Evolutionary conservation across 30 jellyfish, hydroid and myxozoan genomes (phyloP).

Genomic region (Rhopilema esculentum): DNA sequence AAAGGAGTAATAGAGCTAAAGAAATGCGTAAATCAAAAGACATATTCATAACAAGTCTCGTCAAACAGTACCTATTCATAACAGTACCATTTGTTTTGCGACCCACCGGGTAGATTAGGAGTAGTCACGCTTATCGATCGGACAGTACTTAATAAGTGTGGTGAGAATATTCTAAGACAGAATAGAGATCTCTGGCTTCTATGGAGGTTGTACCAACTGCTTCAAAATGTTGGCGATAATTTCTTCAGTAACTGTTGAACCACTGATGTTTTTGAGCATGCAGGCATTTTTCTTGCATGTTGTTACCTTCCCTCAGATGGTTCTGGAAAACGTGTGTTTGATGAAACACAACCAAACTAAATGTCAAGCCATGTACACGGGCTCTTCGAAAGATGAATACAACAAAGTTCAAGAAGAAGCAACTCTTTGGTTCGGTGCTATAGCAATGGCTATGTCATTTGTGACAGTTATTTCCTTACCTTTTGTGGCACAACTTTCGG

Average conservation of each 20-base stretch:
- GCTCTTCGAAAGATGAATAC: slow-evolving; percentile 18
- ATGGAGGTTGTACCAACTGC: no score
- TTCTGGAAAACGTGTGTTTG: slow-evolving; percentile 36
- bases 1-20: no score
- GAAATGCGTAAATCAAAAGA: no score
- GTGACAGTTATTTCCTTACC: slow-evolving; percentile 12
- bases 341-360: slow-evolving; percentile 20
- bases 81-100: no score
- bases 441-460: background rate
- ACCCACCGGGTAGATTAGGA: no score
- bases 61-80: no score
- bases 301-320: slow-evolving; percentile 48
- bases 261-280: slow-evolving; percentile 24
- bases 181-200: no score
- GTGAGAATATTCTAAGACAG: no score
- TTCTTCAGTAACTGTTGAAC: slow-evolving; percentile 13
- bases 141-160: no score
- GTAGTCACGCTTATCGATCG: no score
- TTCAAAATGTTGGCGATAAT: background rate
- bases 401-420: slow-evolving; percentile 31
- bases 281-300: slow-evolving; percentile 13
- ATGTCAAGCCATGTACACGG: slow-evolving; percentile 34
- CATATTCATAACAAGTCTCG: no score
- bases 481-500: slow-evolving; percentile 20
- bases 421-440: slow-evolving; percentile 24